Conservation (phyloP, 2,113 vertebrate species). For the Calyptomena viridis region DNA sequence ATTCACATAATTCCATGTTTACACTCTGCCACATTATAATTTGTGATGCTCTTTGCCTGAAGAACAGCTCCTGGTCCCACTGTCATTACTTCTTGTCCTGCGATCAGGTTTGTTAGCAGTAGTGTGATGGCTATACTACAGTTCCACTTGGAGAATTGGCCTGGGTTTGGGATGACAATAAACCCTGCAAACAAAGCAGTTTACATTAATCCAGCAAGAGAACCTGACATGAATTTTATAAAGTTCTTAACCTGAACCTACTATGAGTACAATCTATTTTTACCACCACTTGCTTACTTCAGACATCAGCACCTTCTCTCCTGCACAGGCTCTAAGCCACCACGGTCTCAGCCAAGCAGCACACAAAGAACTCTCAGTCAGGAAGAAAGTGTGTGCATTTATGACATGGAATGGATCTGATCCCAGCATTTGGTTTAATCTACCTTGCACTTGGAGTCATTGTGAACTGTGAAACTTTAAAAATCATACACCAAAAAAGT, state of each 20-base stretch:
- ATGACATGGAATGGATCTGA: not conserved
- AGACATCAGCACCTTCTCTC: not conserved
- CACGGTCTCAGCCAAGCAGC: not conserved
- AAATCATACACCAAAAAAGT: not conserved
- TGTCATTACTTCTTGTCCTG: conserved; percentile 73
- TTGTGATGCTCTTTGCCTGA: conserved; percentile 85
- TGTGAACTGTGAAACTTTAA: not conserved
- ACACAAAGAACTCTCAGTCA: not conserved
- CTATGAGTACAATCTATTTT: not conserved
- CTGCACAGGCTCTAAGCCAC: not conserved
- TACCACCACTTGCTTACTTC: not conserved
- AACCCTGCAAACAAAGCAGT: conserved; percentile 93
- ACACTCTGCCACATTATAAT: conserved; percentile 71
- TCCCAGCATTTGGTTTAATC: not conserved
- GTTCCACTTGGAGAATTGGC: conserved; percentile 95
- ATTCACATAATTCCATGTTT: conserved; percentile 70
- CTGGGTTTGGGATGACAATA: conserved; percentile 92
- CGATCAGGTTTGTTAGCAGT: conserved; percentile 85
- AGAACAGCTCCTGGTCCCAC: conserved; percentile 84
- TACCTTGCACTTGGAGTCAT: not conserved
- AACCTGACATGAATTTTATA: not conserved
- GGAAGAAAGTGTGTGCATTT: fast-evolving
- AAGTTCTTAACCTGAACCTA: conserved; percentile 38
- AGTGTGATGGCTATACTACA: conserved; percentile 89
- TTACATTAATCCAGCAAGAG: conserved; percentile 76